Percentiles rank a stretch among this genome's conserved stretches.
Evolutionary conservation across 92 coral and sea anemone genomes (phyloP).

Genomic region (Blastomussa wellsi): DNA sequence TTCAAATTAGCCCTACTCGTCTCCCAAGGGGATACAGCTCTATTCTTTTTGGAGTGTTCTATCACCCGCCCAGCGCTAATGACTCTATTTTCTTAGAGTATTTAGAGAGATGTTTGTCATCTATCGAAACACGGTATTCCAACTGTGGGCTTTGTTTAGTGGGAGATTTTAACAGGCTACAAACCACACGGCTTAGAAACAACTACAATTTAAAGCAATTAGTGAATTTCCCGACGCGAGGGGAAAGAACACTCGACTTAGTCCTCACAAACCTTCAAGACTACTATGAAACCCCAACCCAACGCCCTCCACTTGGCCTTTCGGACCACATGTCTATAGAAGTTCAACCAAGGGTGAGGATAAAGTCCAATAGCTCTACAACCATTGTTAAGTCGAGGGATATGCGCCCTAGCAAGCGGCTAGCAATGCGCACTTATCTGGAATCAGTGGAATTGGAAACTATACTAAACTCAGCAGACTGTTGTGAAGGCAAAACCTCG

Average conservation of each 20-base stretch:
- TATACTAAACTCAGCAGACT: constrained; percentile 4
- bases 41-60: constrained; percentile 28
- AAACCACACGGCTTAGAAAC: constrained; percentile 3
- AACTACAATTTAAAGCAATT: constrained; percentile 36
- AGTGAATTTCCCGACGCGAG: constrained; percentile 51
- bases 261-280: constrained; percentile 31
- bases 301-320: constrained; percentile 42
- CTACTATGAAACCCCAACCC: background rate
- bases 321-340: constrained; percentile 50
- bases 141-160: constrained; percentile 34
- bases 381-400: constrained; percentile 41
- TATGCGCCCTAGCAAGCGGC: constrained; percentile 49
- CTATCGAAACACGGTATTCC: constrained; percentile 31
- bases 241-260: constrained; percentile 32
- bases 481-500: constrained; percentile 25
- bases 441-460: constrained; percentile 17
- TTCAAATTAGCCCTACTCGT: constrained; percentile 18
- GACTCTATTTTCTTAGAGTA: constrained; percentile 14
- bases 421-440: constrained; percentile 41
- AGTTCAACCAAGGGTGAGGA: constrained; percentile 1
- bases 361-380: background rate
- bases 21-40: constrained; percentile 31
- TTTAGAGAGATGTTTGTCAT: constrained; percentile 23
- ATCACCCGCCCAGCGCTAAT: constrained; percentile 47
- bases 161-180: constrained; percentile 52